Evolutionary conservation across 2,888 invertebrate species (phyloP).

Genomic region (Polylopha cassiicola): DNA sequence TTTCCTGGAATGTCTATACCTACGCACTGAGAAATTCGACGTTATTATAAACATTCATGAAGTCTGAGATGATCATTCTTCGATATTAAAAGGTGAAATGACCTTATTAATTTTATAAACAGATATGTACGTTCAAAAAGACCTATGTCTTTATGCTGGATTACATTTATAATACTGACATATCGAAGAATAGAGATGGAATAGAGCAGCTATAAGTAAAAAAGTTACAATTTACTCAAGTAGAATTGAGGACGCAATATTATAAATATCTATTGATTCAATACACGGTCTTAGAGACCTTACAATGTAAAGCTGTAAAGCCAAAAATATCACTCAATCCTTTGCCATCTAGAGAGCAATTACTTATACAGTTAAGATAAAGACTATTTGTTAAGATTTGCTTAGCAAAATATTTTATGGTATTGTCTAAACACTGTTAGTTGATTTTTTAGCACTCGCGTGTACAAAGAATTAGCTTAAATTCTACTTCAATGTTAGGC

Average conservation of each 20-base stretch:
- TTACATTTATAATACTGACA: conserved; percentile 1
- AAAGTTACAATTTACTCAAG: conserved; percentile 28
- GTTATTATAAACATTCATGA: conserved; percentile 63
- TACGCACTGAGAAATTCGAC: conserved; percentile 53
- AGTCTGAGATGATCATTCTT: conserved; percentile 54
- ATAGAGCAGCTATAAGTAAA: conserved; percentile 27
- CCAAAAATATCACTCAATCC: conserved; percentile 71
- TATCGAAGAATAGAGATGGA: conserved; percentile 7
- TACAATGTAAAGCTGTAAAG: conserved; percentile 64
- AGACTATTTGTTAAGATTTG: conserved; percentile 44
- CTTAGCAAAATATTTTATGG: conserved; percentile 63
- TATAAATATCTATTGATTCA: conserved; percentile 32
- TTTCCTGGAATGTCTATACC: no score
- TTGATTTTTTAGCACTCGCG: conserved; percentile 34
- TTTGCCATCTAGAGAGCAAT: conserved; percentile 57
- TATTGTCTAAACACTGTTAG: conserved; percentile 48
- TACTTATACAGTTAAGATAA: conserved; percentile 48
- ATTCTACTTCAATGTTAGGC: conserved; percentile 21
- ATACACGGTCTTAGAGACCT: conserved; percentile 57
- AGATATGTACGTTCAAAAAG: conserved; percentile 20
- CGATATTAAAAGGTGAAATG: conserved; percentile 25
- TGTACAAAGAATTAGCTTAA: conserved; percentile 24
- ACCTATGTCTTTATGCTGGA: conserved; percentile 9
- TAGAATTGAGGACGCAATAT: conserved; percentile 33
- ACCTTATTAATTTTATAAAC: conserved; percentile 20